phyloP scores from a whole-genome alignment of 1,140 invertebrate species.

The Euglossa dilemma region DNA sequence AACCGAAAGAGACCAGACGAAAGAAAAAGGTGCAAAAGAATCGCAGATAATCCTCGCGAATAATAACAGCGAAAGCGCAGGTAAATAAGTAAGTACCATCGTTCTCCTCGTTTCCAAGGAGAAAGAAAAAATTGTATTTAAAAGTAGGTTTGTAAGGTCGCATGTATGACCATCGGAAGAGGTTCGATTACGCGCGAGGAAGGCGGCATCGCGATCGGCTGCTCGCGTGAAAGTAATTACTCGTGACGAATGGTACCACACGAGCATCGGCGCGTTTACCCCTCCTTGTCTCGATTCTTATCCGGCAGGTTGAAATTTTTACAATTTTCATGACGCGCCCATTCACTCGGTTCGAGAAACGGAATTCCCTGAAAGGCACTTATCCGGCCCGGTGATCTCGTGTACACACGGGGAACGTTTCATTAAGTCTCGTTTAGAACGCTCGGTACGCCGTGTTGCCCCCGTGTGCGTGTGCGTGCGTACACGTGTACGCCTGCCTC shows the following conservation, averaged over 20 bases:
- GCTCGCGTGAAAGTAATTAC: conserved; percentile 44
- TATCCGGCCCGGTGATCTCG: conserved; percentile 2
- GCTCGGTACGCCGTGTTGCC: background rate
- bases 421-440: conserved; percentile 6
- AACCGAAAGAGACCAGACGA: no score
- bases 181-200: conserved; percentile 20
- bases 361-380: background rate
- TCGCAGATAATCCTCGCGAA: no score
- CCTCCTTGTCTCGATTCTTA: background rate
- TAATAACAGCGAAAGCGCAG: no score
- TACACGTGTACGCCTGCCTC: background rate
- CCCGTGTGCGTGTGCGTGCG: background rate
- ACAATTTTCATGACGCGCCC: background rate
- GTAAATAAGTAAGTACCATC: no score
- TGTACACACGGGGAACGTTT: background rate
- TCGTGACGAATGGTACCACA: conserved; percentile 35
- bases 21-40: no score
- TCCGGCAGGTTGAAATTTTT: conserved; percentile 11
- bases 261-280: conserved; percentile 28
- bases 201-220: conserved; percentile 27
- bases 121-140: no score
- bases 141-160: background rate
- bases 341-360: background rate
- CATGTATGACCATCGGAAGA: background rate
- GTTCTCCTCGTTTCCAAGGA: no score